These are phyloP conservation scores for Stigmatopora nigra DNA, from an alignment of 2,113 vertebrate genomes.

Conservation along the genomic window DNA sequence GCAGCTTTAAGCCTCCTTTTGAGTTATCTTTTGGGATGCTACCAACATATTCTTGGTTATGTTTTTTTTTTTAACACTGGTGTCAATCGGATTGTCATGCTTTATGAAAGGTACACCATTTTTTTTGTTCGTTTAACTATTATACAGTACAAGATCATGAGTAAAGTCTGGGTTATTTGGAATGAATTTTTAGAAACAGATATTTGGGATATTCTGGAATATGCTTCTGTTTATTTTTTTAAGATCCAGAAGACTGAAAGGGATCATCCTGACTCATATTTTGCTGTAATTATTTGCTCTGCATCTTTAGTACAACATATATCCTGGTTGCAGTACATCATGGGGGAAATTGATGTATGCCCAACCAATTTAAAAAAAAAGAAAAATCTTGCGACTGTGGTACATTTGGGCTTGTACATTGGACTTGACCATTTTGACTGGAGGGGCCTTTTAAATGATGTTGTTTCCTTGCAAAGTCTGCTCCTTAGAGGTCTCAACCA, in stretches of 20 bases:
- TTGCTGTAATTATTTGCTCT: too few species aligned
- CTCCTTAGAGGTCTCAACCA: background rate
- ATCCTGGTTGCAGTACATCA: too few species aligned
- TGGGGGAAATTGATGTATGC: too few species aligned
- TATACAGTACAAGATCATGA: background rate
- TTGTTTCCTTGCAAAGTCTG: background rate
- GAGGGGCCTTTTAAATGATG: background rate
- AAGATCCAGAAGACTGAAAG: too few species aligned
- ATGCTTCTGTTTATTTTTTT: background rate
- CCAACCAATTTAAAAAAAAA: too few species aligned
- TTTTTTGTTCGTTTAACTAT: background rate
- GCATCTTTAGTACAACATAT: too few species aligned
- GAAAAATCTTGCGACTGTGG: too few species aligned
- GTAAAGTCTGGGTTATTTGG: background rate
- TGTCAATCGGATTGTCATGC: constrained; percentile 17
- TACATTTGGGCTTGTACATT: background rate
- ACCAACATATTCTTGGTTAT: constrained; percentile 17
- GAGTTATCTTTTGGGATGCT: constrained; percentile 9
- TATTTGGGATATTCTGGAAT: background rate
- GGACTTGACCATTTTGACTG: background rate
- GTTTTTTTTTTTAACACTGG: constrained; percentile 7
- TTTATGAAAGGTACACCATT: background rate
- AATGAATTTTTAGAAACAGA: background rate
- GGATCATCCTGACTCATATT: too few species aligned
- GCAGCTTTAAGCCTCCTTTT: constrained; percentile 6